These are phyloP conservation scores for Alligator mississippiensis DNA, from an alignment of 2,113 vertebrate species.

Conservation along the genomic window DNA sequence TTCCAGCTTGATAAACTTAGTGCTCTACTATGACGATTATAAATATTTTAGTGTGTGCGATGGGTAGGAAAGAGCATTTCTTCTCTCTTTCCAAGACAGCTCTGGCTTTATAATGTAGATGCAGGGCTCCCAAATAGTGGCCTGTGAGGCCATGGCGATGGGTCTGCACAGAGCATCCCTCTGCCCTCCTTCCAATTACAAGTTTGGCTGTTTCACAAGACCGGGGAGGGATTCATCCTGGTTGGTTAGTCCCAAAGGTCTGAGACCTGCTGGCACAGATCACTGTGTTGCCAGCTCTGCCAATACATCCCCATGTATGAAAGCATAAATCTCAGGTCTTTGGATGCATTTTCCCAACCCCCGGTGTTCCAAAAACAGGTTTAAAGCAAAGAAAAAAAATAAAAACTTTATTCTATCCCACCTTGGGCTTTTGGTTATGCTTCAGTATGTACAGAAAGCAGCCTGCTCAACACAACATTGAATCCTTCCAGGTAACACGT, in stretches of 20 bases:
- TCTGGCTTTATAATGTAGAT: not conserved
- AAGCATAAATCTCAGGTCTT: not conserved
- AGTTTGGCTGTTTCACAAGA: too few relatives aligned
- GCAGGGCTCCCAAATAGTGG: too few relatives aligned
- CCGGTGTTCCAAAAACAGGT: not conserved
- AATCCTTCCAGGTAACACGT: not conserved
- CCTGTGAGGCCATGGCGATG: too few relatives aligned
- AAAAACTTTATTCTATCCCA: not conserved
- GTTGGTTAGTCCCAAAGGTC: too few relatives aligned
- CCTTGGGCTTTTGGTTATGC: not conserved
- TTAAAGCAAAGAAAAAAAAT: not conserved
- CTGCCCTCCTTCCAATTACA: too few relatives aligned
- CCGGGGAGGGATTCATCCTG: too few relatives aligned
- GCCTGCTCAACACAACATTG: not conserved
- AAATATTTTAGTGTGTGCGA: accelerated
- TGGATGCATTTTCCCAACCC: accelerated
- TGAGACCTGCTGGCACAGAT: not conserved
- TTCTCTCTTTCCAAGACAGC: not conserved
- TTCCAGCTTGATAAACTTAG: accelerated
- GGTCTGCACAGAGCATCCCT: too few relatives aligned
- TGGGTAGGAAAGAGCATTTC: accelerated
- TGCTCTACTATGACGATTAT: not conserved
- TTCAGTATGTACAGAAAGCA: accelerated
- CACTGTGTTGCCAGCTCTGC: not conserved
- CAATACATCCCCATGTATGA: not conserved